A percentile compares a stretch with the other conserved stretches of the same genome.
These are phyloP conservation scores for Geophilus truncorum DNA, from an alignment of 2,888 invertebrate species.

Conservation along the genomic window DNA sequence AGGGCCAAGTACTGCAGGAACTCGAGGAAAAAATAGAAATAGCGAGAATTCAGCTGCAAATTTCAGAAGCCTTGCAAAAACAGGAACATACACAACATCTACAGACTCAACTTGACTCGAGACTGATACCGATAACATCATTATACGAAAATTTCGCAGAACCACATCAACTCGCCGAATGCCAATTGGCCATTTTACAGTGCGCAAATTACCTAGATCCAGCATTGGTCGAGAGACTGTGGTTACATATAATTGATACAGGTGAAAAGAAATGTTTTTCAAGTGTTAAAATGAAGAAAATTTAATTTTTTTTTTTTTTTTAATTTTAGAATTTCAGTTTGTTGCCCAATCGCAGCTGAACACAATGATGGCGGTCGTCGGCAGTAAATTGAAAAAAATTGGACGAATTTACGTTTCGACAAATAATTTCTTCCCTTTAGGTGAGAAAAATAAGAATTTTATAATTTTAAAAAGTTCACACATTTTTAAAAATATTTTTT, in stretches of 20 bases:
- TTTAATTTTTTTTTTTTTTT: too few relatives aligned
- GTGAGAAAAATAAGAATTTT: too few relatives aligned
- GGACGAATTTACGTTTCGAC: neutral
- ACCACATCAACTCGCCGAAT: constrained; percentile 82
- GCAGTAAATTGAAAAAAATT: neutral
- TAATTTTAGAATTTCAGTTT: too few relatives aligned
- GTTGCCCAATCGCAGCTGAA: neutral
- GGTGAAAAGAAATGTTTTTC: too few relatives aligned
- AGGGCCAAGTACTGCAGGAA: constrained; percentile 74
- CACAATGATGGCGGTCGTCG: neutral
- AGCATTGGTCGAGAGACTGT: constrained; percentile 79
- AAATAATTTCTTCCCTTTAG: constrained; percentile 11
- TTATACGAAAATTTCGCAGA: constrained; percentile 89
- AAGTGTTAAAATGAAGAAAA: too few relatives aligned
- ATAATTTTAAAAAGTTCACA: too few relatives aligned
- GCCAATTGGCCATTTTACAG: constrained; percentile 89
- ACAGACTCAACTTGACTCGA: neutral
- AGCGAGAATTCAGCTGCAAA: constrained; percentile 60
- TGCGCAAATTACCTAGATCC: constrained; percentile 90
- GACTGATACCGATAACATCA: neutral
- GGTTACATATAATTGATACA: constrained; percentile 70
- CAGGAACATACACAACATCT: too few relatives aligned
- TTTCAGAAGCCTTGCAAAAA: constrained; percentile 64
- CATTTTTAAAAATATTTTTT: too few relatives aligned
- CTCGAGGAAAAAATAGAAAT: constrained; percentile 92